Evolutionary conservation across 1,140 invertebrate species (phyloP).

Genomic region (Archivesica marissinica): DNA sequence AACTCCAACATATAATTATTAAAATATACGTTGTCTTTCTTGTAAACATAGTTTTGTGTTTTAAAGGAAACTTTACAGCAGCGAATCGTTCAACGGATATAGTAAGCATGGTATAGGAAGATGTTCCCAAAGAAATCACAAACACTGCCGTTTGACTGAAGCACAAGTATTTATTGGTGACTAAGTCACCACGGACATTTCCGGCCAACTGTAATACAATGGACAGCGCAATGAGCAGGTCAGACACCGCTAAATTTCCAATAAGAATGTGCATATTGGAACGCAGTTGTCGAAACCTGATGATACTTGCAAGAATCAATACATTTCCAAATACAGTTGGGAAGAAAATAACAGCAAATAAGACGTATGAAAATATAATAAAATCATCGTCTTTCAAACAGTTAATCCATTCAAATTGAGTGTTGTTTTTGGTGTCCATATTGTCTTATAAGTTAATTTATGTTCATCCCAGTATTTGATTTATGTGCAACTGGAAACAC

Average conservation of each 20-base stretch:
- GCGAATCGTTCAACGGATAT: conserved; percentile 33
- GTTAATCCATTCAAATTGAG: background rate
- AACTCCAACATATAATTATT: conserved; percentile 38
- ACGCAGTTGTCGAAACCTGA: conserved; percentile 21
- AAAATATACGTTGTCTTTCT: conserved; percentile 2
- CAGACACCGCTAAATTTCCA: conserved; percentile 37
- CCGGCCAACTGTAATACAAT: conserved; percentile 13
- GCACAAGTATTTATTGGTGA: conserved; percentile 35
- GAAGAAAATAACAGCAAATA: conserved; percentile 38
- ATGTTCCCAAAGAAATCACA: conserved; percentile 35
- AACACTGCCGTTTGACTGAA: conserved; percentile 17
- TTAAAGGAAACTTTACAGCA: conserved; percentile 7
- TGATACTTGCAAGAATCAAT: conserved; percentile 23
- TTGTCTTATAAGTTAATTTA: background rate
- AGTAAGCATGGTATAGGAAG: conserved; percentile 10
- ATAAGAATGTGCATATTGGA: conserved; percentile 43
- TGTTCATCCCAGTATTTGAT: too few relatives aligned
- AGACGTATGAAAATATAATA: conserved; percentile 5
- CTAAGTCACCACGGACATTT: background rate
- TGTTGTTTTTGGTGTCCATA: background rate
- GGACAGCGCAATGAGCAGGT: conserved; percentile 12
- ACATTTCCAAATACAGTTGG: conserved; percentile 34
- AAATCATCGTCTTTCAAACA: background rate
- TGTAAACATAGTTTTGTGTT: conserved; percentile 30
- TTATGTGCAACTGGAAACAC: too few relatives aligned